Base-by-base conservation (phyloP, 1,140 invertebrate genomes). In the Schlechtendalia chinensis region DNA sequence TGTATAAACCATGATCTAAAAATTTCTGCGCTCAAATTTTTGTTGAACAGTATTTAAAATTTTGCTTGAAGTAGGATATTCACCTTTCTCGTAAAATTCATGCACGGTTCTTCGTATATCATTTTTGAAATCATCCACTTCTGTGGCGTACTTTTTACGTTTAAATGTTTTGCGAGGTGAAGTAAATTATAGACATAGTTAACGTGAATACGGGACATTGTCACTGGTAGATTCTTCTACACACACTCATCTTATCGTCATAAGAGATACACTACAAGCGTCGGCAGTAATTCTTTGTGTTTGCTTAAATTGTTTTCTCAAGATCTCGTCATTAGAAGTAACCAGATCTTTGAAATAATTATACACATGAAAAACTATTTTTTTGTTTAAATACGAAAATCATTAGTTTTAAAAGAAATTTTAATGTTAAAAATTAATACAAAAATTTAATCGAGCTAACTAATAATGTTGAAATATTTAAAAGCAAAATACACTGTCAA, bases 81-180 rank as follows among this genome's bases (percentile, higher is more conserved):
- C 32, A 39, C 65, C 39, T 69, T 47, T 47, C 2, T 47, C 65
- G 6, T 69, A 69, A 69, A 69, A 69, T 47, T 22, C 39, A 69
- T 67, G 63, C 19, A 47, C 65, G 0, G 65, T 69, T 69, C 65
- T 4, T 24, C 65, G 19, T 12, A 69, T 22, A 5, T 24, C 14
- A 12, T 69, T 24, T 47, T 69, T 29, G 2, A 69, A 69, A 47
- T 69, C 39, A n/a, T 50, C 65, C 39, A 69, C 2, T 22, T 69
- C 39, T 22, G 65, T 47, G 12, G 8, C 17, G 11, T 47, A 22
- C 19, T 69, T 50, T 47, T 22, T 22, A 50, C 45, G 19, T 24
- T 69, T 69, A 32, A 32, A 63, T 5, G 8, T 32, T 63, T 63
- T 63, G 6, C 59, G 59, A 1, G 59, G 59, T 5, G 27, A 63